Base-by-base conservation (phyloP, 92 coral and sea anemone species). In the Palythoa caribaeorum region DNA sequence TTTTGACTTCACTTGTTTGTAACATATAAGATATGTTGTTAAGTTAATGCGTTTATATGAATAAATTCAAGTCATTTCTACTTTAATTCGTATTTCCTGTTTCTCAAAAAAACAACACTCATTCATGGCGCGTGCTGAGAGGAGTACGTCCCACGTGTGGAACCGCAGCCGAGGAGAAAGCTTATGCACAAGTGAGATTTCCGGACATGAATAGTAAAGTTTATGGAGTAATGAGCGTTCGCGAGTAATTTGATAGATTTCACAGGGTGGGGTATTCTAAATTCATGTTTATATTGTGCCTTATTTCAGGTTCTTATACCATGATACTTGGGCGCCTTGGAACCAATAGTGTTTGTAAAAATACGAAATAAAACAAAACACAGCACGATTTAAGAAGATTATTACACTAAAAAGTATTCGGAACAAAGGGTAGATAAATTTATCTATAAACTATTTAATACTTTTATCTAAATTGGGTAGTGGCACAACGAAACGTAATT, bases 201-300 rank as follows among this genome's bases (percentile, higher is more conserved):
- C 86, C 86, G 86, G 86, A 81, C 86, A 44, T 81, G 86, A 66
- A 81, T 81, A 14, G 86, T 65, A 71, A 48, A 28, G 71, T 47
- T 66, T 28, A n/a, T 68, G 59, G 20, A 37, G 14, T 7, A 39
- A 65, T 40, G 20, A 38, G 36, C 40, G 28, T 11, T 8, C 44
- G 17, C 8, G 21, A n/a, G 86, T 63, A 81, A 81, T 17, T 17
- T 21, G 86, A 66, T 71, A 63, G 76, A 68, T 37, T 7, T 65
- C 86, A 65, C 76, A 37, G 75, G 73, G 15, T 9, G 86, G 76
- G 60, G 59, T 17, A 3, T 35, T 38, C 19, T 65, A 2, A 17
- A 63, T 6, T 63, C 28, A 44, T 44, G 7, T 44, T 44, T 44
- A 44, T 44, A 8, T 44, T 44, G 50, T 2, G 6, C 50, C 50